Evolutionary conservation across 1,140 invertebrate genomes (phyloP).

Genomic region (Drosophila lacteicornis): DNA sequence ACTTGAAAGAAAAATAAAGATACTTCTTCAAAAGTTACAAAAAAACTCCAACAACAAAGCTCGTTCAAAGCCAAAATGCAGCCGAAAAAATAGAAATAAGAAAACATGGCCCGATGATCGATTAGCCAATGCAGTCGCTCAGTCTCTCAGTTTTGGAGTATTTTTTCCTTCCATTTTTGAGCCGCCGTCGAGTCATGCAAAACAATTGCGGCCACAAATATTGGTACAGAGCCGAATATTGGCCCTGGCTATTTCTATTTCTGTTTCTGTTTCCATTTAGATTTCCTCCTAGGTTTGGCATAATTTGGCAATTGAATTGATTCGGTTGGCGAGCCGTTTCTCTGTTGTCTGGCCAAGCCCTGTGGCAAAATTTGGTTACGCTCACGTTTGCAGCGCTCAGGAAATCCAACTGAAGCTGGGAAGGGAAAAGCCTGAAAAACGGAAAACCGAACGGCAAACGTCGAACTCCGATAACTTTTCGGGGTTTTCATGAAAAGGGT

Average conservation of each 20-base stretch:
- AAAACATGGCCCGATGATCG: slow-evolving; percentile 76
- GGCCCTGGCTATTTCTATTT: slow-evolving; percentile 41
- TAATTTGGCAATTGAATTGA: slow-evolving; percentile 83
- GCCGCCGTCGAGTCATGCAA: slow-evolving; percentile 65
- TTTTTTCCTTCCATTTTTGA: slow-evolving; percentile 19
- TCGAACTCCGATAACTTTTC: slow-evolving; percentile 58
- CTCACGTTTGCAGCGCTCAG: slow-evolving; percentile 74
- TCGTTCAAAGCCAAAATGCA: slow-evolving; percentile 46
- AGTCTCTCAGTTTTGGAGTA: slow-evolving; percentile 23
- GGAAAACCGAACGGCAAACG: slow-evolving; percentile 3
- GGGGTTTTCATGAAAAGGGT: slow-evolving; percentile 75
- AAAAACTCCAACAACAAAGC: slow-evolving; percentile 25
- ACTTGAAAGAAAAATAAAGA: not conserved
- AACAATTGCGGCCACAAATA: slow-evolving; percentile 81
- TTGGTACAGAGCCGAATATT: slow-evolving; percentile 75
- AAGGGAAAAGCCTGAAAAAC: slow-evolving; percentile 38
- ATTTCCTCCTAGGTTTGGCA: slow-evolving; percentile 63
- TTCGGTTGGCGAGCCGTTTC: slow-evolving; percentile 40
- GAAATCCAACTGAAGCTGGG: slow-evolving; percentile 51
- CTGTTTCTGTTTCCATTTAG: slow-evolving; percentile 31
- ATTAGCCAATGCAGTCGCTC: slow-evolving; percentile 76
- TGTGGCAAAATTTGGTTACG: slow-evolving; percentile 80
- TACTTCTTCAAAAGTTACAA: not conserved
- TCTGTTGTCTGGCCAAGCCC: slow-evolving; percentile 64
- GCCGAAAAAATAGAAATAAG: slow-evolving; percentile 19